Base-by-base conservation (phyloP, 2,113 vertebrate genomes). In the Thymallus thymallus region DNA sequence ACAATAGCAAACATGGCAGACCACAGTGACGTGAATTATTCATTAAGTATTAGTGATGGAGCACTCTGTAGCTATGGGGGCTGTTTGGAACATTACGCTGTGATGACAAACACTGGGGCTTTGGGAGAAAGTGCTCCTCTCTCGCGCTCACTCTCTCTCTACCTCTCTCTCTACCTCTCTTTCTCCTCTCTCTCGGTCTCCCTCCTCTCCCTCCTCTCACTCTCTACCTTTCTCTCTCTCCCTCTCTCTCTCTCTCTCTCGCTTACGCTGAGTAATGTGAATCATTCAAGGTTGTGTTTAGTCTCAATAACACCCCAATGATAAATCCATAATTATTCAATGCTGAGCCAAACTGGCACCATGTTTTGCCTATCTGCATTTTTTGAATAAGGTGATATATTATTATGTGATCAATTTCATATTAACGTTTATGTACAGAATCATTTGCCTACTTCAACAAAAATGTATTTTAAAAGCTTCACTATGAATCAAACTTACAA, bases 401-500 rank as follows among this genome's bases (percentile, higher is more conserved):
- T 51, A 62, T 80, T 75, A 79, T 85, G 66, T 82, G 80, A 77
- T 70, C 73, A 51, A 74, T 70, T 80, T 65, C 76, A 80, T 81
- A 67, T 69, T 73, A 68, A 82, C 14, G 72, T 85, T 77, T 79
- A 67, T 79, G 73, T 84, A 84, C 75, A 70, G 41, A 77, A 84
- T 82, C 41, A 77, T 84, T 84, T 89, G 72, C 75, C 70, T 77
- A 69, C 68, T 65, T 82, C 76, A 81, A 75, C 74, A 66, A 66
- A 51, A 79, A 55, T 76, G 84, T 82, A 69, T 84, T 87, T 84
- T 74, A 51, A 51, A 51, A 51, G 48, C 48, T 51, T 51, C 82
- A 73, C 80, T 82, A 79, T 82, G 71, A 84, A 72, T 80, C 66
- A 83, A 82, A 80, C 82, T 75, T 85, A 65, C 73, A 70, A 70